A percentile compares a stretch with the other conserved stretches of the same genome.
Conservation (phyloP, 92 coral and sea anemone genomes). For the Heliopora coerulea region DNA sequence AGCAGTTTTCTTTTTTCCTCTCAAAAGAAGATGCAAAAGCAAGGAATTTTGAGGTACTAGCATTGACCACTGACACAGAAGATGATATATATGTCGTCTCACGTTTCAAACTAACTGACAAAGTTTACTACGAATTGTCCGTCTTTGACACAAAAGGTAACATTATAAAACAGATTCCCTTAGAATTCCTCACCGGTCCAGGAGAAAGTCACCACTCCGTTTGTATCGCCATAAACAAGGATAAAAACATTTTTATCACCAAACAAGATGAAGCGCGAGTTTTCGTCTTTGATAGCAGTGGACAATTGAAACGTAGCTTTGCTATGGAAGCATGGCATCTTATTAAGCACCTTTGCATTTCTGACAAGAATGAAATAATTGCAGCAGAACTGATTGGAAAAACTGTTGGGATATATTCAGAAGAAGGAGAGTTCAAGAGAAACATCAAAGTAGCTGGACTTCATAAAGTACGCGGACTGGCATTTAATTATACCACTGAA, state of each 20-base stretch:
- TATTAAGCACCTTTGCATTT: constrained; percentile 1
- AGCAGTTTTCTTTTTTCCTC: neutral
- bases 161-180: neutral
- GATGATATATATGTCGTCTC: neutral
- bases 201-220: neutral
- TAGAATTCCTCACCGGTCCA: constrained; percentile 5
- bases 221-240: neutral
- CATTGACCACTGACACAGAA: neutral
- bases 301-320: neutral
- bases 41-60: constrained; percentile 6
- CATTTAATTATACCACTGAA: neutral
- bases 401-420: neutral
- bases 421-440: neutral
- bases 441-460: neutral
- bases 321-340: constrained; percentile 10
- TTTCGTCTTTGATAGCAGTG: neutral
- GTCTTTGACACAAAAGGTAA: neutral
- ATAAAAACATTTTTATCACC: constrained; percentile 1
- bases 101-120: neutral
- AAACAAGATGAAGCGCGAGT: constrained; percentile 18
- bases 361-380: constrained; percentile 5
- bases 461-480: constrained; percentile 20
- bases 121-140: constrained; percentile 3
- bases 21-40: neutral
- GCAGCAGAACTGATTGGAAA: constrained; percentile 7